Base-by-base conservation (phyloP, 2,888 invertebrate genomes). In the Nomada goodeniana region DNA sequence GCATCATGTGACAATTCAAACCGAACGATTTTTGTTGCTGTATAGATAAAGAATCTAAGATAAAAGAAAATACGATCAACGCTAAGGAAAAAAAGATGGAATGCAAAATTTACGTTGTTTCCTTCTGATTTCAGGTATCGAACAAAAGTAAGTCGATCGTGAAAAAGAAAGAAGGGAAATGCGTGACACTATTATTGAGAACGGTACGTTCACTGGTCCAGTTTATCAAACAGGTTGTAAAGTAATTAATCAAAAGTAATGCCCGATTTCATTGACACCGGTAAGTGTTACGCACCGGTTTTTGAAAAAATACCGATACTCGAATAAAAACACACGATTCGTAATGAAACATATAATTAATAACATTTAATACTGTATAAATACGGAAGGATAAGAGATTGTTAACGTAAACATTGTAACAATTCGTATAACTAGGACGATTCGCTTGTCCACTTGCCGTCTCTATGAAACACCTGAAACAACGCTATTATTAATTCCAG, bases 221-320 rank as follows among this genome's bases (percentile, higher is more conserved):
- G 44, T 65, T 55, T 55, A 36, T 15, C 26, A 29, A 64, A 52
- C 69, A 44, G 77, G 59, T 64, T 52, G 15, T 20, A 13, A 26
- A 13, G 36, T 47, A 20, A 59, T 57, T 26, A 64, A 67, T 57
- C 53, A 52, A 29, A 67, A 10, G n/a, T 36, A 4, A 23, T 20
- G 18, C 7, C 0, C 10, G 26, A 18, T 18, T 26, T 53, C 50
- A 55, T 23, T 55, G 42, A 68, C 55, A 23, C 1, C 20, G n/a
- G 15, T 4, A 42, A 55, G 23, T 7, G 44, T 44, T 47, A 70
- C n/a, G 4, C 10, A 23, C 9, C 20, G 15, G 15, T 42, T 23
- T 53, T 68, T 53, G 11, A 42, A 3, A 47, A 47, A 10, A 47
- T 47, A 15, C 47, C 10, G 47, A 13, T 47, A 15, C 4, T 0